Evolutionary conservation across 2,888 invertebrate genomes (phyloP), one percentile per base, ranked within the genome.

Genomic region (Chloromyia formosa): DNA sequence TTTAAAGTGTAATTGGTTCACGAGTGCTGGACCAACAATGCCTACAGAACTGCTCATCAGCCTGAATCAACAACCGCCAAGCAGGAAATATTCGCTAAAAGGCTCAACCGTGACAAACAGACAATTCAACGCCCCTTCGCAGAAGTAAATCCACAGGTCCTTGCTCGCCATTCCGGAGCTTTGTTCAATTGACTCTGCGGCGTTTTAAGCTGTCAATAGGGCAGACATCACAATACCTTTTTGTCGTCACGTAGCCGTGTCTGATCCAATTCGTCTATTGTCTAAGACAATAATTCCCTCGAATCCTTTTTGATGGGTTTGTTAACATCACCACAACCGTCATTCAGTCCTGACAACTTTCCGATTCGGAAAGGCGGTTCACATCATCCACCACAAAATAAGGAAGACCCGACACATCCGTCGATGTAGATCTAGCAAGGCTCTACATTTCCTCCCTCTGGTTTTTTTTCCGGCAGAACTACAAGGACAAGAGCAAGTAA

Each of bases 351-450:
- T 35, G 27, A 35, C 7, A 35, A 35, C 7, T 35, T 35, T 35
- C 27, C 27, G 27, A 35, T 2, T 35, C 27, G 7, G 27, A 35
- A 35, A 35, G 27, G 27, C 27, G 7, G 7, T 2, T 7, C 27
- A 35, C 27, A 35, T 35, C n/a, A 35, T 35, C 2, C 27, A 35
- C 27, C 7, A 58, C 58, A 20, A 14, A 3, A 20, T 58, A 18
- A 12, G 7, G 12, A 42, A 42, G 42, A 42, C 42, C n/a, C n/a
- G n/a, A 42, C 10, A 22, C 61, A 61, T 27, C 27, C 12, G 10
- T 56, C 27, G 27, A 61, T 14, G 61, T 61, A 61, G 61, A 61
- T 61, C 23, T 61, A 23, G 61, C 61, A 27, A n/a, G 23, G 61
- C 1, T 61, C 23, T 27, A 12, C 10, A 14, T 61, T 61, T 27